Evolutionary conservation across 2,797 vertebrate genomes (phyloP), one percentile per base, ranked within the genome.

Genomic region (Carcharodon carcharias): DNA sequence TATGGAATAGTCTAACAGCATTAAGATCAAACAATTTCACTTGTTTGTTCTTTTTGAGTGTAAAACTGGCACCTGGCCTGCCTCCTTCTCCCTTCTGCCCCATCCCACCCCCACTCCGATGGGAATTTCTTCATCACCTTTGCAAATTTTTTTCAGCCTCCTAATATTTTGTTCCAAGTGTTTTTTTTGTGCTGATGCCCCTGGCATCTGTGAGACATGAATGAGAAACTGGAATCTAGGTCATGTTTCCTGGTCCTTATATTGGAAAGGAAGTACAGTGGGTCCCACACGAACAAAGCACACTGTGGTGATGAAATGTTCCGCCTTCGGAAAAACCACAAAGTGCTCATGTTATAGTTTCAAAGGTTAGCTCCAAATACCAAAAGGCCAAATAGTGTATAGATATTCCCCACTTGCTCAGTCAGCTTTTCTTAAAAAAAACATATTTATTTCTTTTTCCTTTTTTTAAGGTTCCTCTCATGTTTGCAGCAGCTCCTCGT

Each of bases 221-320:
- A 80, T 95, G 56, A 45, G 88, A 88, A 96, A 95, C 88, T 96
- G 80, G 96, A 97, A 97, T 97, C 94, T 97, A 97, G 97, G 97
- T 97, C 97, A 97, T 56, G 96, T 92, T 97, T 97, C 21, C 6
- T 97, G 97, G 97, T 69, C 97, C 96, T 71, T 95, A 95, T 63
- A 96, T 96, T 73, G 73, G 97, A 97, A 97, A 98, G 98, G 97
- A 98, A 98, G 97, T 96, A 96, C 97, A 97, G 97, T 96, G 97
- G 97, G 97, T 97, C 96, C 96, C 97, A 96, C 96, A 96, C 97
- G 97, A 97, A 97, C 67, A 97, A 97, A 97, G 96, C 97, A 97
- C 85, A 97, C 96, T 97, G 0, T 96, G 96, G 97, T 96, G 96
- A 61, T 0, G 97, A 97, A 96, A 96, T 96, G 40, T 97, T 97